A percentile compares a stretch with the other conserved stretches of the same genome.
phyloP scores from a whole-genome alignment of 1,140 invertebrate genomes.

The Nixonia krombeini region DNA sequence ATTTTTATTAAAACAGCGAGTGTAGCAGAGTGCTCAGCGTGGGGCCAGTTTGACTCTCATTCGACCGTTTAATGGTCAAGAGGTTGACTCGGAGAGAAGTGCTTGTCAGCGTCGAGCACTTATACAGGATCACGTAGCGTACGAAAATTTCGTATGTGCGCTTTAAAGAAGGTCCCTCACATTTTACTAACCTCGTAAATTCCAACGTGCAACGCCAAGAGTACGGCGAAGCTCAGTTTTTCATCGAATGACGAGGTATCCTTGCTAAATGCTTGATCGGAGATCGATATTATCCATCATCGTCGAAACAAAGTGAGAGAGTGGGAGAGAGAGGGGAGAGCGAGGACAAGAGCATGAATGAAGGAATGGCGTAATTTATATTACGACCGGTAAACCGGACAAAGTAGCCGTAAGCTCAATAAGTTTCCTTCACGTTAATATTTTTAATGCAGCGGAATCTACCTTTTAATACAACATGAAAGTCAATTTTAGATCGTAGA shows the following conservation, averaged over 20 bases:
- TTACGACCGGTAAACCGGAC: constrained; percentile 13
- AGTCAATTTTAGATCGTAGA: no score
- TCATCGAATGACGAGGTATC: constrained; percentile 23
- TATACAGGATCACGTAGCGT: no score
- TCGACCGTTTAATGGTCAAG: no score
- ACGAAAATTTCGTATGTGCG: constrained; percentile 9
- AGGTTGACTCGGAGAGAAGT: no score
- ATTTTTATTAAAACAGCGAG: no score
- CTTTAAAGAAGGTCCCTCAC: constrained; percentile 10
- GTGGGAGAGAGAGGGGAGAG: no score
- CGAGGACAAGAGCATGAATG: not conserved
- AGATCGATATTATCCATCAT: constrained; percentile 21
- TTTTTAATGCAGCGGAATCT: no score
- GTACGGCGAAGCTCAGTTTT: constrained; percentile 28
- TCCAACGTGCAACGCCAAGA: constrained; percentile 8
- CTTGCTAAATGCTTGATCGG: constrained; percentile 26
- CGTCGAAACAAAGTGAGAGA: constrained; percentile 17
- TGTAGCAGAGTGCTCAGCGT: no score
- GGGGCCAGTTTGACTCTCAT: no score
- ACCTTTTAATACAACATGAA: no score
- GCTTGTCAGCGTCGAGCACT: no score
- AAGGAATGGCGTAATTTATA: constrained; percentile 12
- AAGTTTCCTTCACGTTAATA: no score
- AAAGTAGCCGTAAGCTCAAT: constrained; percentile 10
- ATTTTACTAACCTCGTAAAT: constrained; percentile 31